Base-by-base conservation (phyloP, 2,888 invertebrate species). In the Trachelus stipa region DNA sequence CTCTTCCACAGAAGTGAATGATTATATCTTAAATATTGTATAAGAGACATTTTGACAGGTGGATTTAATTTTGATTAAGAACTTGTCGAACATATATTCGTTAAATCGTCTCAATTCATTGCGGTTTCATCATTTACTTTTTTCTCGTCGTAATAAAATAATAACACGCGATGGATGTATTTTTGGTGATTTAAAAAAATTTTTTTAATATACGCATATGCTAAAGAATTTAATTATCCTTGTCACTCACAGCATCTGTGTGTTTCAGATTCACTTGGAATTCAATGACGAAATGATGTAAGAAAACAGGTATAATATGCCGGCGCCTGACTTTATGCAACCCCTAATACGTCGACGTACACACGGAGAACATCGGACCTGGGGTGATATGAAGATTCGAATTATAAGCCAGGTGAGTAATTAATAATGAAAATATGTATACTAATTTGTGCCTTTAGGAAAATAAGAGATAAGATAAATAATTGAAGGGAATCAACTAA, bases 1-100 rank as follows among this genome's bases (percentile, higher is more conserved):
- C 83, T 81, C 85, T 87, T 88, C 86, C 84, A 84, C 84, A 79
- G 81, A 80, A 81, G 79, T 87, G 9, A 56, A 23, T 23, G 23
- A 56, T 56, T 56, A 56, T 23, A 56, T 23, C 23, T 15, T 23
- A 56, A 56, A 9, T 56, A 6, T 56, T 34, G 69, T 74, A 40
- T 34, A 31, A 56, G 69, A 74, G 68, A 74, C 23, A 40, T 33
- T 11, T 12, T 37, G 15, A 23, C 15, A 6, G 15, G 0, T 1
- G 40, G 1, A 23, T 15, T 40, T 6, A 40, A 40, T 23, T 40
- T 40, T 6, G 9, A 6, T 40, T 15, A 40, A 23, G 6, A 40
- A 4, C 6, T 40, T 40, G 1, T 23, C 2, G 15, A 40, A 40
- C 1, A 15, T 1, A 1, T 40, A 40, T 15, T 15, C 15, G 40